Conservation (phyloP, 1,140 invertebrate genomes). For the Goniozus legneri region DNA sequence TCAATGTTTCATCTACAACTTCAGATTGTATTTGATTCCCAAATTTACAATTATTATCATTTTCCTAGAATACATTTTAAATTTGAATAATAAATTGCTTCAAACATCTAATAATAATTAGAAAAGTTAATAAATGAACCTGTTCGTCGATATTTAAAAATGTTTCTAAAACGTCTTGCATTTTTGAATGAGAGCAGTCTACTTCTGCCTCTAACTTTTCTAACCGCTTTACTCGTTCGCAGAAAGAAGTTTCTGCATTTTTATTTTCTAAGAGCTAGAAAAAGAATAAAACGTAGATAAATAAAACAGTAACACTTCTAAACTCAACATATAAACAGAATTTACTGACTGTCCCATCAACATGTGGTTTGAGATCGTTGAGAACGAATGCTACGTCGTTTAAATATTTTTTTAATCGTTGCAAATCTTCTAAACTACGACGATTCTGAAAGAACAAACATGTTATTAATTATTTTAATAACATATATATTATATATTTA, state of each 20-base stretch:
- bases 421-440: slow-evolving; percentile 25
- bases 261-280: slow-evolving; percentile 36
- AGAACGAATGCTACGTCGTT: slow-evolving; percentile 31
- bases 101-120: neutral
- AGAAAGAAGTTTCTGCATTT: slow-evolving; percentile 28
- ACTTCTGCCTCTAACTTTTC: slow-evolving; percentile 43
- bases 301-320: slow-evolving; percentile 9
- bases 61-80: slow-evolving; percentile 20
- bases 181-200: slow-evolving; percentile 43
- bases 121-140: slow-evolving; percentile 13
- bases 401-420: slow-evolving; percentile 37
- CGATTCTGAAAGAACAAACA: slow-evolving; percentile 17
- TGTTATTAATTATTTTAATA: too few species aligned
- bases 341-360: slow-evolving; percentile 37
- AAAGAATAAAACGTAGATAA: slow-evolving; percentile 5
- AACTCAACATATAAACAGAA: slow-evolving; percentile 3
- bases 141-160: slow-evolving; percentile 35
- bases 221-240: slow-evolving; percentile 31
- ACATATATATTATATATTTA: slow-evolving; percentile 11
- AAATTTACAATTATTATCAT: slow-evolving; percentile 8
- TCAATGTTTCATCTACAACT: slow-evolving; percentile 29
- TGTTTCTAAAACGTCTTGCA: slow-evolving; percentile 44
- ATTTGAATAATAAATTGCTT: neutral
- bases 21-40: slow-evolving; percentile 11
- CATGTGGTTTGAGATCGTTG: slow-evolving; percentile 37